Evolutionary conservation across 1,140 invertebrate genomes (phyloP), one percentile per base, ranked within the genome.

Genomic region (Macrotrachela quadricornifera): DNA sequence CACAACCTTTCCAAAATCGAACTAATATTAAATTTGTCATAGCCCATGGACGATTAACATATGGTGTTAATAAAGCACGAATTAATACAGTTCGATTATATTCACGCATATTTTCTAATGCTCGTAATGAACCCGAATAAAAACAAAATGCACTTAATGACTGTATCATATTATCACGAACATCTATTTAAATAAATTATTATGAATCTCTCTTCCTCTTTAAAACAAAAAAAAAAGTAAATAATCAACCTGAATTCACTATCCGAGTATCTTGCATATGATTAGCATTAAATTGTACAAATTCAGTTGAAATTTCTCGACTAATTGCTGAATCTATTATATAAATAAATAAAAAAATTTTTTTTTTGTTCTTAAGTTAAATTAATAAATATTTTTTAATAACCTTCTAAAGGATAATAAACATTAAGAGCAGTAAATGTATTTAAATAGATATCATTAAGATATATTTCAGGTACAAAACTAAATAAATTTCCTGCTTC

Each of bases 21-120:
- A 84, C 76, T 9, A 86, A 65, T 45, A 85, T 77, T 80, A 82
- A 85, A 67, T 85, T 85, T 37, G 79, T 82, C 59, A 85, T 81
- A 0, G 81, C 82, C 82, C 82, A 85, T 0, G 81, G 80, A 37
- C 81, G 70, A 60, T 81, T 82, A 62, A 84, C 81, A 62, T 83
- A 84, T 1, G 82, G 82, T 16, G 77, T 74, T 11, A 83, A 65
- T 18, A 85, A 64, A 55, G 77, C 76, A 15, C 73, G 72, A 0
- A 83, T 74, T 68, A 84, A 74, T 10, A 67, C 71, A 43, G 73
- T 62, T 56, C 77, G 75, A 51, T 61, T 78, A 72, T 48, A 59
- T 59, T 10, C 46, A 1, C 76, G 73, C 44, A 80, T 71, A 46
- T 63, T 71, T 61, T 82, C 80, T n/a, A 82, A 59, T 2, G 75